phyloP scores from a whole-genome alignment of 2,113 vertebrate genomes.

The Delphinus delphis region DNA sequence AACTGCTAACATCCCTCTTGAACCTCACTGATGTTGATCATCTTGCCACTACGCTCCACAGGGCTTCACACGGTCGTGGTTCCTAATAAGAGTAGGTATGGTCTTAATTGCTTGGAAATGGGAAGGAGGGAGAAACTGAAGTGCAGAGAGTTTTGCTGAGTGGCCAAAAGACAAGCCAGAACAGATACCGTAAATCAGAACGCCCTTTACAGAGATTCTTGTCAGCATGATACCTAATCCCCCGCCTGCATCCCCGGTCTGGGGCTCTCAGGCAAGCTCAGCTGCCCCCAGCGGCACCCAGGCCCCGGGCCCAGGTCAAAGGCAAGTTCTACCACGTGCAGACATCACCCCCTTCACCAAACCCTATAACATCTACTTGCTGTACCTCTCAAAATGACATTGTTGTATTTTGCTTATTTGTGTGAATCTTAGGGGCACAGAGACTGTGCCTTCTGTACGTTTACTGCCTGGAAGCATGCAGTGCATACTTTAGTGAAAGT shows the following conservation, averaged over 20 bases:
- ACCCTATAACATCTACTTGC: neutral
- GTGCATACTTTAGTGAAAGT: neutral
- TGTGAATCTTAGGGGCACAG: neutral
- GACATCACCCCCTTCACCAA: neutral
- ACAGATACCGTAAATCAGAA: neutral
- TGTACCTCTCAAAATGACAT: neutral
- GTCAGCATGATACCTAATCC: too few relatives aligned
- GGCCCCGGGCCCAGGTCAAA: neutral
- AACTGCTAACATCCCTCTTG: neutral
- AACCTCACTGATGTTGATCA: accelerated
- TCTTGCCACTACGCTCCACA: neutral
- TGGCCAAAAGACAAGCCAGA: neutral
- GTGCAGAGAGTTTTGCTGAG: neutral
- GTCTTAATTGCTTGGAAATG: neutral
- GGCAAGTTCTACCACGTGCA: too few relatives aligned
- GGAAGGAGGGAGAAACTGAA: neutral
- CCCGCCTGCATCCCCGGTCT: neutral
- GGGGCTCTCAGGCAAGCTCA: neutral
- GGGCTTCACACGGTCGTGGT: neutral
- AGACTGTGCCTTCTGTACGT: neutral
- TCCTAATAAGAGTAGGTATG: neutral
- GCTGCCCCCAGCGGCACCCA: neutral
- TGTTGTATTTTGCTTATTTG: neutral
- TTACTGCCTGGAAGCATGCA: neutral
- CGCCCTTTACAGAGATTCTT: neutral